Percentiles rank a stretch among this genome's conserved stretches.
Evolutionary conservation across 2,113 vertebrate species (phyloP).

Genomic region (Chaetodon trifascialis): DNA sequence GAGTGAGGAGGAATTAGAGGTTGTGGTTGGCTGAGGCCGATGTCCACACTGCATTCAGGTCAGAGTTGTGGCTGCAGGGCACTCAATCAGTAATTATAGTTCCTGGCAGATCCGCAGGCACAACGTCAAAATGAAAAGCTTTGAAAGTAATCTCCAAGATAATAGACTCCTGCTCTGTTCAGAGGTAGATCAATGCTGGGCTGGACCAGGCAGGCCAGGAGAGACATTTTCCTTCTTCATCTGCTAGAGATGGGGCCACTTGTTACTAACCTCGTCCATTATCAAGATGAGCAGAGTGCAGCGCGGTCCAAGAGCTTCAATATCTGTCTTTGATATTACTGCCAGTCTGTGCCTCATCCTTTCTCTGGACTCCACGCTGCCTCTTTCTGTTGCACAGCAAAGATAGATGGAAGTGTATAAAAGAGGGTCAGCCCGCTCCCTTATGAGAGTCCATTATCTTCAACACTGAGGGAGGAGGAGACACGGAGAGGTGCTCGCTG

Average conservation of each 20-base stretch:
- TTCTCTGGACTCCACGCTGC: slow-evolving; percentile 30
- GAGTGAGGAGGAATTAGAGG: slow-evolving; percentile 34
- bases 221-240: slow-evolving; percentile 67
- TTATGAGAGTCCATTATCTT: slow-evolving; percentile 69
- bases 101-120: slow-evolving; percentile 49
- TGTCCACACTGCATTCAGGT: slow-evolving; percentile 46
- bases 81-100: slow-evolving; percentile 67
- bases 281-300: slow-evolving; percentile 39
- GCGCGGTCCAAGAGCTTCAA: slow-evolving; percentile 44
- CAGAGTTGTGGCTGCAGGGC: slow-evolving; percentile 30
- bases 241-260: slow-evolving; percentile 43
- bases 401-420: slow-evolving; percentile 62
- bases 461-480: slow-evolving; percentile 49
- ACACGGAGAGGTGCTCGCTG: slow-evolving; percentile 32
- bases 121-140: slow-evolving; percentile 70
- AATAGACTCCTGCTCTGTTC: slow-evolving; percentile 75
- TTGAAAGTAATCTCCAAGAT: slow-evolving; percentile 79
- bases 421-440: slow-evolving; percentile 53
- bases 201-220: slow-evolving; percentile 40
- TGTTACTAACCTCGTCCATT: slow-evolving; percentile 63
- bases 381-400: slow-evolving; percentile 26
- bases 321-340: slow-evolving; percentile 59
- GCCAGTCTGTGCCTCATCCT: slow-evolving; percentile 34
- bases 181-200: slow-evolving; percentile 72
- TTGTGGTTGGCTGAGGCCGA: slow-evolving; percentile 39